phyloP scores from a whole-genome alignment of 2,888 invertebrate species.

The Morinoia aosen region DNA sequence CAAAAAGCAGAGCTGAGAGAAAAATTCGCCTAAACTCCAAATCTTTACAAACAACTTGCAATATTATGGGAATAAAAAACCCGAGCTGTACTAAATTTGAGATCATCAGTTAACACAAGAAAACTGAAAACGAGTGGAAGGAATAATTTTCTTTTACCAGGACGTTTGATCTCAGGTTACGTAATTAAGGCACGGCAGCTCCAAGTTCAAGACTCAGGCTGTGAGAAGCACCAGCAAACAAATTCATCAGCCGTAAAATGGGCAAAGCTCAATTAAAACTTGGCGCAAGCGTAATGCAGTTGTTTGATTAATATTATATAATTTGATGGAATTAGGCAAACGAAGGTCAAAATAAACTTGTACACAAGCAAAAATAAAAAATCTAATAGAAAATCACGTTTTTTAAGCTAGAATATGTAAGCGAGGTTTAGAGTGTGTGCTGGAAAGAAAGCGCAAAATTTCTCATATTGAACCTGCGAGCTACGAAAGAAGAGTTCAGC shows the following conservation, averaged over 20 bases:
- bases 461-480: too few relatives aligned
- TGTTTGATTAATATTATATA: too few relatives aligned
- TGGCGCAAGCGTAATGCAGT: too few relatives aligned
- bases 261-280: not conserved
- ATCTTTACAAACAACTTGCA: not conserved
- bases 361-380: too few relatives aligned
- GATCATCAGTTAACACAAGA: not conserved
- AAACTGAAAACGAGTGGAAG: not conserved
- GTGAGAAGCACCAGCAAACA: not conserved
- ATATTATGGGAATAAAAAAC: not conserved
- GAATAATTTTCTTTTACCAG: not conserved
- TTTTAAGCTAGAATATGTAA: too few relatives aligned
- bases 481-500: too few relatives aligned
- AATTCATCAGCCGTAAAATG: not conserved
- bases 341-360: too few relatives aligned
- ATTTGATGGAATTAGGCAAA: too few relatives aligned
- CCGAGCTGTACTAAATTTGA: not conserved
- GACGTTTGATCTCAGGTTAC: not conserved
- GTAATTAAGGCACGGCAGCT: not conserved
- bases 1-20: not conserved
- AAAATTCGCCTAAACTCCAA: not conserved
- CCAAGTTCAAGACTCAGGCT: not conserved
- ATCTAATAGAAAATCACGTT: too few relatives aligned
- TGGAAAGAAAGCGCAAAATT: too few relatives aligned
- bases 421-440: too few relatives aligned